phyloP scores from a whole-genome alignment of 2,888 invertebrate species.

The Lysandra bellargus region DNA sequence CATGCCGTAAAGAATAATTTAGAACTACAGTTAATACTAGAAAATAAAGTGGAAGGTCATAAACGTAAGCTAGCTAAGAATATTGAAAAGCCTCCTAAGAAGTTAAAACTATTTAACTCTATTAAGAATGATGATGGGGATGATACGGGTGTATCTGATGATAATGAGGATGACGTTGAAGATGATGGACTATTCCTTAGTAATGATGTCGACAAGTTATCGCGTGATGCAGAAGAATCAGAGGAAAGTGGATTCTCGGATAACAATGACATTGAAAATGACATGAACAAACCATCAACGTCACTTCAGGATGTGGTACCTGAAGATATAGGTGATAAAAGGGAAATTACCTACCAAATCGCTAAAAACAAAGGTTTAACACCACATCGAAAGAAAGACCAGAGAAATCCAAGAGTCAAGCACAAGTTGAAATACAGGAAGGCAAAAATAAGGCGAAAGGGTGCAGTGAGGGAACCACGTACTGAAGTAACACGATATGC shows the following conservation, averaged over 20 bases:
- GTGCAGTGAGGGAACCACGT: constrained; percentile 92
- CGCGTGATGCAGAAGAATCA: constrained; percentile 58
- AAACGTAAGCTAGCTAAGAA: constrained; percentile 60
- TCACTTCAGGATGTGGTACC: constrained; percentile 53
- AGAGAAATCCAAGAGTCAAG: constrained; percentile 96
- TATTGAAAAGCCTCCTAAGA: constrained; percentile 58
- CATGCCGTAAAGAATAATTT: constrained; percentile 73
- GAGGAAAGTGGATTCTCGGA: constrained; percentile 73
- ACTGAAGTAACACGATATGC: constrained; percentile 91
- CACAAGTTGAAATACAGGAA: constrained; percentile 95
- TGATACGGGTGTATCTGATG: constrained; percentile 69
- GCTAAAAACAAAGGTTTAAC: constrained; percentile 97
- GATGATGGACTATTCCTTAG: constrained; percentile 56
- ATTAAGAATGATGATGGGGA: constrained; percentile 69
- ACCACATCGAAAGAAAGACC: constrained; percentile 94
- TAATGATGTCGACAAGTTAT: constrained; percentile 25
- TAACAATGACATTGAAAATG: constrained; percentile 62
- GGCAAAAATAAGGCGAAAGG: constrained; percentile 95
- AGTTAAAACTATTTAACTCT: constrained; percentile 65
- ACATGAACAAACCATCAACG: constrained; percentile 60
- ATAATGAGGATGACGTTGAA: constrained; percentile 64
- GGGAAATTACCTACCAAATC: constrained; percentile 95
- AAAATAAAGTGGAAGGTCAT: constrained; percentile 46
- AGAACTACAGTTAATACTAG: constrained; percentile 54
- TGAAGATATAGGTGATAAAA: constrained; percentile 80